These are phyloP conservation scores for Panorpa germanica DNA, from an alignment of 2,888 invertebrate genomes.

Conservation along the genomic window DNA sequence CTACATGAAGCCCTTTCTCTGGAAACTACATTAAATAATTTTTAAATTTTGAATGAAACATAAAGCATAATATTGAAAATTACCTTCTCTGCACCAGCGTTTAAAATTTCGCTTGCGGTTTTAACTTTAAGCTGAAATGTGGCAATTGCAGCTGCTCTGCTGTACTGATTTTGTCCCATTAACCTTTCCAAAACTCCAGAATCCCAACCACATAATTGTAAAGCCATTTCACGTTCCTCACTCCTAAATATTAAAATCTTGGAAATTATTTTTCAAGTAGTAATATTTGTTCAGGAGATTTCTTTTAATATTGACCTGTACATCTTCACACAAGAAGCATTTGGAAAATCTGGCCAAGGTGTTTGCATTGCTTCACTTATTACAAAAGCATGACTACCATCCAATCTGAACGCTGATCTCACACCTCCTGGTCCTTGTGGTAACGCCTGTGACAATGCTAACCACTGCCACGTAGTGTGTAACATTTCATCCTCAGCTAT, in stretches of 20 bases:
- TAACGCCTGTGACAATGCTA: too few species aligned
- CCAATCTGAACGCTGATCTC: slow-evolving; percentile 32
- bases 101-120: slow-evolving; percentile 70
- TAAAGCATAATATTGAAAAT: slow-evolving; percentile 29
- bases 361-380: slow-evolving; percentile 19
- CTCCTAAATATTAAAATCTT: slow-evolving; percentile 27
- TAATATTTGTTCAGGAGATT: slow-evolving; percentile 6
- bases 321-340: slow-evolving; percentile 10
- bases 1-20: slow-evolving; percentile 17
- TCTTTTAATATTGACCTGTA: slow-evolving; percentile 20
- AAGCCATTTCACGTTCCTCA: slow-evolving; percentile 56
- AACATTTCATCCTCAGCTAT: slow-evolving; percentile 54
- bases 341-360: slow-evolving; percentile 22
- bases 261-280: not conserved
- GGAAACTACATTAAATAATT: slow-evolving; percentile 3
- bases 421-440: too few species aligned
- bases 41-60: slow-evolving; percentile 19
- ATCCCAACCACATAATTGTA: slow-evolving; percentile 81
- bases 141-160: slow-evolving; percentile 78
- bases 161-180: slow-evolving; percentile 26
- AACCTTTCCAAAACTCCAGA: slow-evolving; percentile 41
- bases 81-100: slow-evolving; percentile 38
- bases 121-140: slow-evolving; percentile 76
- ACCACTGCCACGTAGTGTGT: slow-evolving; percentile 69
- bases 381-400: slow-evolving; percentile 18